A percentile compares a stretch with the other conserved stretches of the same genome.
Conservation (phyloP, 2,113 vertebrate species). For the Pavo muticus region DNA sequence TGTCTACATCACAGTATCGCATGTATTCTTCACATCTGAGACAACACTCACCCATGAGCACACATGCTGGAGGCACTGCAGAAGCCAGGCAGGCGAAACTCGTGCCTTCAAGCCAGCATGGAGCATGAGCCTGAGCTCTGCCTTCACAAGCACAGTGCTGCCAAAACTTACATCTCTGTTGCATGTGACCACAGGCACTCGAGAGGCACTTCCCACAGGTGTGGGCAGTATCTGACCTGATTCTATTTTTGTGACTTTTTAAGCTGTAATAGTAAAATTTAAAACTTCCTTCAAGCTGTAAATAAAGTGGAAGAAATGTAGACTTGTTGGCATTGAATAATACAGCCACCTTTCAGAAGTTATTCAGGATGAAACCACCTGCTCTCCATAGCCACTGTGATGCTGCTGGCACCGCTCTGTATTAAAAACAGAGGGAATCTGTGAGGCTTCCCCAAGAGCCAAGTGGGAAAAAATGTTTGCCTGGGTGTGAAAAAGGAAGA, state of each 20-base stretch:
- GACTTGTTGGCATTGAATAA: not conserved
- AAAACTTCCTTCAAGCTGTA: not conserved
- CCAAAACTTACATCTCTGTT: not conserved
- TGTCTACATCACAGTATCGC: not conserved
- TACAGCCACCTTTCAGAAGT: not conserved
- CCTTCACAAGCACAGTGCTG: fast-evolving
- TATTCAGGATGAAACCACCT: not conserved
- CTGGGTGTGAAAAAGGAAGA: not conserved
- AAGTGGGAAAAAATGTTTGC: not conserved
- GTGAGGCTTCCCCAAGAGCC: not conserved
- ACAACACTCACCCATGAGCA: not conserved
- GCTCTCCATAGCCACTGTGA: not conserved
- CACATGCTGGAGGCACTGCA: not conserved
- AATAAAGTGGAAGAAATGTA: not conserved
- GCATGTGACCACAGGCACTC: not conserved
- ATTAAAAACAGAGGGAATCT: not conserved
- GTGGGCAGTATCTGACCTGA: not conserved
- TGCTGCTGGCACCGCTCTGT: fast-evolving
- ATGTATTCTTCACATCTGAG: not conserved
- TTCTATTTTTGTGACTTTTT: not conserved
- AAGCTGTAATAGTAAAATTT: not conserved
- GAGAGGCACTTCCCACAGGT: not conserved
- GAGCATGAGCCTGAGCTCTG: not conserved
- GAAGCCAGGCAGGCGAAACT: not conserved
- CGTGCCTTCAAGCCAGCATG: not conserved